phyloP scores from a whole-genome alignment of 2,888 invertebrate species.

The Cephus nigrinus region DNA sequence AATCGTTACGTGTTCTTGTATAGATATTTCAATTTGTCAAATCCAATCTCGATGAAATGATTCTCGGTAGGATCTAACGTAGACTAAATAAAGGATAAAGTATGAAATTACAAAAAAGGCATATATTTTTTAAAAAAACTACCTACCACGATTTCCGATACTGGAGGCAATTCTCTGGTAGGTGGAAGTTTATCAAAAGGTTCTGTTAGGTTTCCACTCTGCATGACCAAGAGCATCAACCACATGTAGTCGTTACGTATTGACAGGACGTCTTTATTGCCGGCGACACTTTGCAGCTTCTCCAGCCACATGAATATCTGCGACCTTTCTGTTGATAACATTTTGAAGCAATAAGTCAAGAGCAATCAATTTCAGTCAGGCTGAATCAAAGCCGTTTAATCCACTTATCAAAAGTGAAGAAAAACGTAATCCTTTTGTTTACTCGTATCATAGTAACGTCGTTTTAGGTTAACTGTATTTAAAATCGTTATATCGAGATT shows the following conservation, averaged over 20 bases:
- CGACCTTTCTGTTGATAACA: constrained; percentile 28
- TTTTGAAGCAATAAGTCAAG: background rate
- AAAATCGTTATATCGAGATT: background rate
- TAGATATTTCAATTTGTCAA: no score
- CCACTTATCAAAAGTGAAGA: background rate
- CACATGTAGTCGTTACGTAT: constrained; percentile 66
- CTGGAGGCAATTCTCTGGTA: constrained; percentile 52
- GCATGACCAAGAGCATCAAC: constrained; percentile 65
- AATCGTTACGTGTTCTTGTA: no score
- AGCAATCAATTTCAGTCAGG: background rate
- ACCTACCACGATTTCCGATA: constrained; percentile 61
- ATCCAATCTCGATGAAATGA: no score
- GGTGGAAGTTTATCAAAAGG: constrained; percentile 62
- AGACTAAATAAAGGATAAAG: no score
- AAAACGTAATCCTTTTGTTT: background rate
- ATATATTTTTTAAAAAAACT: constrained; percentile 4
- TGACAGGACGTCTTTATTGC: constrained; percentile 50
- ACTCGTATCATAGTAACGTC: background rate
- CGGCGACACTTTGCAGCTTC: constrained; percentile 56
- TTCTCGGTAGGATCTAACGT: no score
- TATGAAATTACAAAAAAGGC: background rate
- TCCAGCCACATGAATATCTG: constrained; percentile 61
- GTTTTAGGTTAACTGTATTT: background rate
- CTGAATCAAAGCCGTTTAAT: background rate
- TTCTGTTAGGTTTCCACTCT: constrained; percentile 61